Percentiles rank a stretch among this genome's conserved stretches.
phyloP scores from a whole-genome alignment of 2,888 invertebrate species.

The Lasioglossum oenotherae region DNA sequence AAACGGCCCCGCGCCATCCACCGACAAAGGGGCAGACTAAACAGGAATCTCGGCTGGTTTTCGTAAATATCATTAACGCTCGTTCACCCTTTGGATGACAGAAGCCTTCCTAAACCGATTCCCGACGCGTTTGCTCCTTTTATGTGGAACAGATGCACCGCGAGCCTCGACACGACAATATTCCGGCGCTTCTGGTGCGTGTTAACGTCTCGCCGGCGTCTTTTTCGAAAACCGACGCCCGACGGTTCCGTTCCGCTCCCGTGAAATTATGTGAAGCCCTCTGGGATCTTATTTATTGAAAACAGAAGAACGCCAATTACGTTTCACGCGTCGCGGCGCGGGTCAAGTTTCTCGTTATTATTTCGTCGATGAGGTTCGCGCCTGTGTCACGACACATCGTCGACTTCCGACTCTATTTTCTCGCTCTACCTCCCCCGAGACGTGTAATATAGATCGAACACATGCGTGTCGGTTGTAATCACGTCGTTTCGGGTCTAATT shows the following conservation, averaged over 20 bases:
- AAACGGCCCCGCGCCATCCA: not conserved
- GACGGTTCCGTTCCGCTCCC: not conserved
- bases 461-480: slow-evolving; percentile 61
- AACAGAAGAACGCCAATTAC: slow-evolving; percentile 73
- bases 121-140: slow-evolving; percentile 61
- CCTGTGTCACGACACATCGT: slow-evolving; percentile 50
- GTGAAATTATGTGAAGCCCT: slow-evolving; percentile 65
- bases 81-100: slow-evolving; percentile 64
- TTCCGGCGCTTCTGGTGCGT: slow-evolving; percentile 68
- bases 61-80: slow-evolving; percentile 60
- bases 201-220: slow-evolving; percentile 65
- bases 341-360: slow-evolving; percentile 74
- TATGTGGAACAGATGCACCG: slow-evolving; percentile 77
- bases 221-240: slow-evolving; percentile 64
- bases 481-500: slow-evolving; percentile 42
- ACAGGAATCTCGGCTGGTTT: slow-evolving; percentile 54
- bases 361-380: slow-evolving; percentile 61
- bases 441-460: slow-evolving; percentile 72
- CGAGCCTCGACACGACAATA: slow-evolving; percentile 42
- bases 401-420: slow-evolving; percentile 66
- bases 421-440: not conserved
- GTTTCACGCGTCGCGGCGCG: slow-evolving; percentile 4
- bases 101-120: slow-evolving; percentile 58
- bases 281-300: slow-evolving; percentile 75
- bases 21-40: slow-evolving; percentile 62